Evolutionary conservation across 2,797 vertebrate species (phyloP).

Genomic region (Gallinago stenura): DNA sequence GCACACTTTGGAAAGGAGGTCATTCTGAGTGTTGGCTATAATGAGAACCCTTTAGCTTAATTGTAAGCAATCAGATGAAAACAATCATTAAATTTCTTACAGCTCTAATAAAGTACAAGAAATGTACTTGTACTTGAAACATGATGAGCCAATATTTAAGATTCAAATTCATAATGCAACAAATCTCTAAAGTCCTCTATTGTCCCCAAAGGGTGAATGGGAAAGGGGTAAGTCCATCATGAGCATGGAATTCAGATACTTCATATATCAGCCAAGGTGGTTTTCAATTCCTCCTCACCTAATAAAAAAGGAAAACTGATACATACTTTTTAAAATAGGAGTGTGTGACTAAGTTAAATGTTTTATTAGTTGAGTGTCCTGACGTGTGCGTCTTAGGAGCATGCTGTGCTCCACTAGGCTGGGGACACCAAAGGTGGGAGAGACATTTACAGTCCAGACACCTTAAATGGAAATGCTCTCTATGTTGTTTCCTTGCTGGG

Average conservation of each 20-base stretch:
- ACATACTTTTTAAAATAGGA: not conserved
- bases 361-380: not conserved
- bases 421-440: not conserved
- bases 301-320: not conserved
- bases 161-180: not conserved
- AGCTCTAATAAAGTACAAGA: constrained; percentile 5
- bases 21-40: not conserved
- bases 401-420: not conserved
- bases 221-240: not conserved
- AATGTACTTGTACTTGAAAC: not conserved
- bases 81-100: not conserved
- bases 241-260: not conserved
- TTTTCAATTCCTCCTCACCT: not conserved
- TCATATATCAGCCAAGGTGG: not conserved
- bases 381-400: not conserved
- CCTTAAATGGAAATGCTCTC: not conserved
- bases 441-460: not conserved
- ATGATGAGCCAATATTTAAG: not conserved
- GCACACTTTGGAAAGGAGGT: not conserved
- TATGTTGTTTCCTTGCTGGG: not conserved
- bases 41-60: not conserved
- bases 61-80: not conserved
- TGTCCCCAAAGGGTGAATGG: not conserved
- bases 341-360: not conserved
- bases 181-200: not conserved